Evolutionary conservation across 2,888 invertebrate species (phyloP), one percentile per base, ranked within the genome.

Genomic region (Trichopoda pennipes): DNA sequence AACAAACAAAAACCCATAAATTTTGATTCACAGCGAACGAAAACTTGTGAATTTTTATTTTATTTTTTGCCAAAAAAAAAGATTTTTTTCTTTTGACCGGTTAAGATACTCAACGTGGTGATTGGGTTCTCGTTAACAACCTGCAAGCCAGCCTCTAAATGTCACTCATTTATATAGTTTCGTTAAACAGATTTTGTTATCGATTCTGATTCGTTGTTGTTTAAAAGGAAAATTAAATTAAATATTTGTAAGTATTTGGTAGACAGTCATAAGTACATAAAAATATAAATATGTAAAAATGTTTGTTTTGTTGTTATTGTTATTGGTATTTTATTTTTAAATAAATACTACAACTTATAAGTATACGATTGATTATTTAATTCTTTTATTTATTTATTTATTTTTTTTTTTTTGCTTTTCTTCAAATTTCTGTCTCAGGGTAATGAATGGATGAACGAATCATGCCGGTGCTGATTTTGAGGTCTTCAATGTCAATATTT

Each of bases 71-170:
- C 8, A 10, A 23, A 28, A 10, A 23, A 28, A 44, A 55, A 10
- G 4, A 21, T 66, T 38, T 60, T 70, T 28, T 64, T 74, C 72
- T 75, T 58, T 51, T 64, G 66, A 60, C 87, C 86, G 86, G 86
- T 85, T 85, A 84, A 88, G 87, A 88, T n/a, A n/a, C 88, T 89
- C 84, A 86, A 87, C 88, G 87, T 88, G 87, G 86, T 87, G 87
- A 88, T 88, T 85, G 73, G 85, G 84, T 88, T 86, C 84, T 86
- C 68, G 68, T 42, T 74, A 85, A 84, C 83, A 88, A 88, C 86
- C 89, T 89, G 87, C 89, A 84, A 83, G 78, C 76, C 55, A 80
- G 78, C 81, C 79, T 78, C 61, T 14, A 47, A 44, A 21, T 38
- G 32, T 9, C 63, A 53, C 44, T 17, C 78, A 85, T 84, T 88